Evolutionary conservation across 1,140 invertebrate species (phyloP).

Genomic region (Ooceraea biroi): DNA sequence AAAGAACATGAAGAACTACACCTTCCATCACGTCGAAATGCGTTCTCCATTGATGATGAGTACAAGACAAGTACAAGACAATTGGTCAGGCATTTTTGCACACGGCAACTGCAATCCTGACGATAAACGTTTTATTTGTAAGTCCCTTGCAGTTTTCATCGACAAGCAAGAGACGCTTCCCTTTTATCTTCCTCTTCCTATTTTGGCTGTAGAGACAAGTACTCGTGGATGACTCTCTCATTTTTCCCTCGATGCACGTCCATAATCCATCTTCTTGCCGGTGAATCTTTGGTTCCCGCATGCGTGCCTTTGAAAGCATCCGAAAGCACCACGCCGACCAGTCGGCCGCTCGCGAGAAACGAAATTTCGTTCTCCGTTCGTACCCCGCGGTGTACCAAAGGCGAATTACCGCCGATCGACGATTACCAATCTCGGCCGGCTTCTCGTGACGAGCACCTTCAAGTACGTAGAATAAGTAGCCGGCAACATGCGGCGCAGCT

Average conservation of each 20-base stretch:
- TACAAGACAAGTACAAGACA: not conserved
- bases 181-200: not conserved
- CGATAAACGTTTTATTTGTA: not conserved
- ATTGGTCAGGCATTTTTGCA: too few relatives aligned
- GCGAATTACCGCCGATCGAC: constrained; percentile 44
- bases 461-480: constrained; percentile 55
- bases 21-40: not conserved
- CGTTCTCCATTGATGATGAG: not conserved
- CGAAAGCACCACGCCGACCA: not conserved
- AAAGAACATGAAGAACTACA: too few relatives aligned
- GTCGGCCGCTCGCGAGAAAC: constrained; percentile 50
- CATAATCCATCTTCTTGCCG: constrained; percentile 23
- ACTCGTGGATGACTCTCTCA: not conserved
- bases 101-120: not conserved
- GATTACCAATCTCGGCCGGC: not conserved
- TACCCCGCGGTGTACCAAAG: constrained; percentile 31
- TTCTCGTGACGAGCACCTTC: constrained; percentile 37
- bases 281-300: not conserved
- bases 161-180: not conserved
- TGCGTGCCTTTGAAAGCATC: not conserved
- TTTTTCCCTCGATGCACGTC: not conserved
- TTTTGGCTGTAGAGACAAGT: not conserved
- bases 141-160: not conserved
- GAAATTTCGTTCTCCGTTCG: constrained; percentile 48
- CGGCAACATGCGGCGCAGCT: constrained; percentile 53